phyloP scores from a whole-genome alignment of 1,140 invertebrate species.

The Andricus grossulariae region DNA sequence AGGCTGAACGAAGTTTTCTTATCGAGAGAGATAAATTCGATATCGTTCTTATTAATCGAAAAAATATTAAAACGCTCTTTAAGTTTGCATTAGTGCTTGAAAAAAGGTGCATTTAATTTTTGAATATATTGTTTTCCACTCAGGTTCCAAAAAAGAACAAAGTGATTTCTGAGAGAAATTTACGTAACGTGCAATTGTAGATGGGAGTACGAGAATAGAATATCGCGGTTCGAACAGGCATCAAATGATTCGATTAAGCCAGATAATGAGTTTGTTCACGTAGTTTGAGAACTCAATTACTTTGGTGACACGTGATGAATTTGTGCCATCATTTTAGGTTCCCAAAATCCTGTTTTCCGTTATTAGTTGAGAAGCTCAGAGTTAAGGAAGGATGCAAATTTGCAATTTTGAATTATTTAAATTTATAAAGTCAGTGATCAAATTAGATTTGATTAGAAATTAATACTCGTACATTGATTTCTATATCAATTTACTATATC shows the following conservation, averaged over 20 bases:
- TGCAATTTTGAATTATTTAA: too few relatives aligned
- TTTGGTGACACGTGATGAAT: slow-evolving; percentile 23
- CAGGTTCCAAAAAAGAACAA: not conserved
- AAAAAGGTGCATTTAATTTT: not conserved
- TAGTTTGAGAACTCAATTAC: slow-evolving; percentile 26
- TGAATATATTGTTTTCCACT: not conserved
- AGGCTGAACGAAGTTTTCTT: not conserved
- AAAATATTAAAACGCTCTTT: not conserved
- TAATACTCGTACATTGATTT: too few relatives aligned
- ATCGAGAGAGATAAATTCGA: slow-evolving; percentile 1
- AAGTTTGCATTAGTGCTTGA: not conserved
- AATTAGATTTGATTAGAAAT: too few relatives aligned
- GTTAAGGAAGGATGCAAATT: too few relatives aligned
- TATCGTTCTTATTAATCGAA: not conserved
- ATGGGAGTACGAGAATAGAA: slow-evolving; percentile 16
- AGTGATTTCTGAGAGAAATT: not conserved
- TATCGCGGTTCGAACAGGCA: not conserved
- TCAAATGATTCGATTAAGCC: slow-evolving; percentile 16
- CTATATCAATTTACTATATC: too few relatives aligned
- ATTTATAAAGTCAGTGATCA: too few relatives aligned
- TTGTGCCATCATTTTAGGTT: not conserved
- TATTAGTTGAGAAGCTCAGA: not conserved
- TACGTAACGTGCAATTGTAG: not conserved
- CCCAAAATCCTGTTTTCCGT: not conserved
- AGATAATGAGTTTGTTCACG: slow-evolving; percentile 23